Evolutionary conservation across 2,888 invertebrate species (phyloP).

Genomic region (Coremacera marginata): DNA sequence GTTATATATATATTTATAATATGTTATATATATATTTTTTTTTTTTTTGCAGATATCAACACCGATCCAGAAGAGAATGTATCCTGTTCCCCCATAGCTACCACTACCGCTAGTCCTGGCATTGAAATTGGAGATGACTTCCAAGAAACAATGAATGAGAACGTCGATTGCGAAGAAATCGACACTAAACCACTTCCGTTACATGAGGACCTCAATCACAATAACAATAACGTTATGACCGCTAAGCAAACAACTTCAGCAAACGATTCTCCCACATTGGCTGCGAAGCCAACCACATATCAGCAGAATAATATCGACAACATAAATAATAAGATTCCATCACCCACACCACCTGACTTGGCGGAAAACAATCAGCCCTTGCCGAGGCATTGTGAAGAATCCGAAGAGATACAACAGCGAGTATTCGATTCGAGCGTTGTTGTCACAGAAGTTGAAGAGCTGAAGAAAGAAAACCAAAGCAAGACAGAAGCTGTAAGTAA

Average conservation of each 20-base stretch:
- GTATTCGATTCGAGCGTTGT: background rate
- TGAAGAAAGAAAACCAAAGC: slow-evolving; percentile 6
- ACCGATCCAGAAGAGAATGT: slow-evolving; percentile 69
- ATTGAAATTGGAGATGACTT: slow-evolving; percentile 40
- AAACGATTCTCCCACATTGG: slow-evolving; percentile 17
- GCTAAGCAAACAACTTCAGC: slow-evolving; percentile 30
- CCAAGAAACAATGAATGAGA: slow-evolving; percentile 6
- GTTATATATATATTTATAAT: too few relatives aligned
- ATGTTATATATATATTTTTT: background rate
- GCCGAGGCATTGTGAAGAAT: slow-evolving; percentile 47
- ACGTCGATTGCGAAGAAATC: background rate
- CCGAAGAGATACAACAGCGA: background rate
- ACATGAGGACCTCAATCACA: slow-evolving; percentile 53
- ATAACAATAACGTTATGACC: slow-evolving; percentile 48
- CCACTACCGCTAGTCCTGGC: slow-evolving; percentile 51
- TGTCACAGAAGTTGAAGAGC: background rate
- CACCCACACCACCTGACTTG: slow-evolving; percentile 56
- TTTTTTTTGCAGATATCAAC: slow-evolving; percentile 59
- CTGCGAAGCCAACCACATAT: slow-evolving; percentile 49
- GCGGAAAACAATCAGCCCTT: slow-evolving; percentile 52
- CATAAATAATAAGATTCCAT: slow-evolving; percentile 52
- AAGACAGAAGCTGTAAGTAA: slow-evolving; percentile 3
- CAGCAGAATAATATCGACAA: slow-evolving; percentile 52
- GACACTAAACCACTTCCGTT: slow-evolving; percentile 24
- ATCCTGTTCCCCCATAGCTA: slow-evolving; percentile 64